These are phyloP conservation scores for Platycnemis pennipes DNA, from an alignment of 2,888 invertebrate species.

Conservation along the genomic window DNA sequence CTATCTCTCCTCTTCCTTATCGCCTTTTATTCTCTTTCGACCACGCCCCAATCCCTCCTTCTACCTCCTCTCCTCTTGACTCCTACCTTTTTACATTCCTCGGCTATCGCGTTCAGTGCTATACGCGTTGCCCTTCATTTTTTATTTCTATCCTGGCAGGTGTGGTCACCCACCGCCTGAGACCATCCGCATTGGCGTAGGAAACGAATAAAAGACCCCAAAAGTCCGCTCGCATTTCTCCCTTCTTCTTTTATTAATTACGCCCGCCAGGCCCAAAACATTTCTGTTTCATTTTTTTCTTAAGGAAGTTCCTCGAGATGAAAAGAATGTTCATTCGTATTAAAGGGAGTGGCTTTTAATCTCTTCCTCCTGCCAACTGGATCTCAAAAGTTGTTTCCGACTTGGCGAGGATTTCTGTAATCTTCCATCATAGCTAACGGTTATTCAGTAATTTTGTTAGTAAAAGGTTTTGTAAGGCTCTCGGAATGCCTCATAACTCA, in stretches of 20 bases:
- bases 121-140: not conserved
- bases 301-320: not conserved
- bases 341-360: not conserved
- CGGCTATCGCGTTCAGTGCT: not conserved
- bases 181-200: slow-evolving; percentile 36
- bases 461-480: too few species aligned
- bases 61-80: not conserved
- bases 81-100: not conserved
- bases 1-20: not conserved
- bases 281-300: not conserved
- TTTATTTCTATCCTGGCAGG: slow-evolving; percentile 8
- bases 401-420: not conserved
- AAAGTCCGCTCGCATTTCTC: not conserved
- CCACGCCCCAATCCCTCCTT: not conserved
- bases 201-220: not conserved
- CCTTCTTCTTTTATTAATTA: not conserved
- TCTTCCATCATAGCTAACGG: not conserved
- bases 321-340: not conserved
- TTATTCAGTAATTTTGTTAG: too few species aligned
- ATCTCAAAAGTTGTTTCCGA: not conserved
- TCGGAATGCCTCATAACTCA: too few species aligned
- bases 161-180: slow-evolving; percentile 26
- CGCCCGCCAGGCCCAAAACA: not conserved
- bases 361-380: not conserved
- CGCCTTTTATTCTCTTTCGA: not conserved